These are phyloP conservation scores for Scaptodrosophila lebanonensis DNA, from an alignment of 1,140 invertebrate species.

Conservation along the genomic window DNA sequence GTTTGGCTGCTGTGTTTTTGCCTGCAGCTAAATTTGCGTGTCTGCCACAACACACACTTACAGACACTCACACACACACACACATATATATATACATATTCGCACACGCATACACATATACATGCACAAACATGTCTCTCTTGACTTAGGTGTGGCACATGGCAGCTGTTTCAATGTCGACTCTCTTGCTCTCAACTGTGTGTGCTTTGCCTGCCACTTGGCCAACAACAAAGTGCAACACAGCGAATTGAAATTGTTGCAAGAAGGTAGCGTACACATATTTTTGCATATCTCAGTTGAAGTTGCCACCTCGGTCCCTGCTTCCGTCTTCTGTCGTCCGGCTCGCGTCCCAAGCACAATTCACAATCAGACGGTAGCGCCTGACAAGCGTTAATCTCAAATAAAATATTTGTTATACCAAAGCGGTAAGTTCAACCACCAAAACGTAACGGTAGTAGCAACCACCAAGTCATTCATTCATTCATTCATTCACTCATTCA, in stretches of 20 bases:
- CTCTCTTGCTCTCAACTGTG: not conserved
- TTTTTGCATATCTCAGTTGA: slow-evolving; percentile 58
- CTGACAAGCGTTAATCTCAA: slow-evolving; percentile 71
- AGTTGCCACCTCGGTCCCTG: too few relatives aligned
- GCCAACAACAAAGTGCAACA: slow-evolving; percentile 66
- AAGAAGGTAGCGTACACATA: slow-evolving; percentile 11
- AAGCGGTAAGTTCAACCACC: slow-evolving; percentile 45
- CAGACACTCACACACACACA: slow-evolving; percentile 11
- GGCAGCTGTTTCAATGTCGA: slow-evolving; percentile 53
- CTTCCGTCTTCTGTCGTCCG: too few relatives aligned
- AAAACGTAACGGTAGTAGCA: slow-evolving; percentile 17
- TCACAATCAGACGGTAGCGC: too few relatives aligned
- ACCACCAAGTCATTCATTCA: too few relatives aligned
- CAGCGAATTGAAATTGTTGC: slow-evolving; percentile 57
- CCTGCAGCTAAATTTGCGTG: slow-evolving; percentile 72
- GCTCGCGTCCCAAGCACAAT: too few relatives aligned
- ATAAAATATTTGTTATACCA: slow-evolving; percentile 64
- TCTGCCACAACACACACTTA: slow-evolving; percentile 32
- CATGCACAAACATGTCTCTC: slow-evolving; percentile 20
- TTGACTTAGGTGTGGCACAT: slow-evolving; percentile 66
- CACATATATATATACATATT: slow-evolving; percentile 26
- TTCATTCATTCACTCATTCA: too few relatives aligned
- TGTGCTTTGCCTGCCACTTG: not conserved
- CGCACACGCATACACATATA: slow-evolving; percentile 13
- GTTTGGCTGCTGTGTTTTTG: too few relatives aligned